Evolutionary conservation across 2,888 invertebrate genomes (phyloP).

Genomic region (Acronicta aceris): DNA sequence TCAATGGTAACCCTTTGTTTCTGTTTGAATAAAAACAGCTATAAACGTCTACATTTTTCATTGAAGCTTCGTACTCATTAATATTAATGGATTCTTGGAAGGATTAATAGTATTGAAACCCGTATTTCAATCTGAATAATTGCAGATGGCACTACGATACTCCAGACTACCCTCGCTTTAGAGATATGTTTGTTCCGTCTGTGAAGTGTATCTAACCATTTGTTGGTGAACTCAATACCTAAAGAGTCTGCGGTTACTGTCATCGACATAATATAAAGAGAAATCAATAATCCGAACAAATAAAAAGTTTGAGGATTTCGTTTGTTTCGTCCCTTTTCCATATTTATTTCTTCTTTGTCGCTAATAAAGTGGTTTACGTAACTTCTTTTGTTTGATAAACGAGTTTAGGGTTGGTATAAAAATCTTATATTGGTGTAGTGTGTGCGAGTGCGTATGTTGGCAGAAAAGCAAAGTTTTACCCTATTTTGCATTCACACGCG

Average conservation of each 20-base stretch:
- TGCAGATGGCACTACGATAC: constrained; percentile 64
- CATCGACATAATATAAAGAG: constrained; percentile 38
- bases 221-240: constrained; percentile 36
- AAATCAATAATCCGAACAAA: constrained; percentile 41
- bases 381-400: constrained; percentile 73
- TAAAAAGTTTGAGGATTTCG: constrained; percentile 41
- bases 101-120: constrained; percentile 83
- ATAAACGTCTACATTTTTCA: constrained; percentile 67
- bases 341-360: constrained; percentile 49
- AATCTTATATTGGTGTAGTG: constrained; percentile 61
- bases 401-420: constrained; percentile 66
- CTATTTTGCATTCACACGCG: constrained; percentile 81
- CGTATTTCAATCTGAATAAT: constrained; percentile 80
- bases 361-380: constrained; percentile 56
- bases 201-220: constrained; percentile 34
- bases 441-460: constrained; percentile 64
- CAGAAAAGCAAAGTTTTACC: constrained; percentile 62
- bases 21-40: constrained; percentile 48
- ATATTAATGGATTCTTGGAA: constrained; percentile 67
- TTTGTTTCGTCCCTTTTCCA: constrained; percentile 51
- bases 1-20: constrained; percentile 39
- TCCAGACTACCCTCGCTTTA: constrained; percentile 29
- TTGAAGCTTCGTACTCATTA: constrained; percentile 64
- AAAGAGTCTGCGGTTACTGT: constrained; percentile 12
- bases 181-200: constrained; percentile 38